phyloP scores from a whole-genome alignment of 2,888 invertebrate genomes.

The Eristalis arbustorum region DNA sequence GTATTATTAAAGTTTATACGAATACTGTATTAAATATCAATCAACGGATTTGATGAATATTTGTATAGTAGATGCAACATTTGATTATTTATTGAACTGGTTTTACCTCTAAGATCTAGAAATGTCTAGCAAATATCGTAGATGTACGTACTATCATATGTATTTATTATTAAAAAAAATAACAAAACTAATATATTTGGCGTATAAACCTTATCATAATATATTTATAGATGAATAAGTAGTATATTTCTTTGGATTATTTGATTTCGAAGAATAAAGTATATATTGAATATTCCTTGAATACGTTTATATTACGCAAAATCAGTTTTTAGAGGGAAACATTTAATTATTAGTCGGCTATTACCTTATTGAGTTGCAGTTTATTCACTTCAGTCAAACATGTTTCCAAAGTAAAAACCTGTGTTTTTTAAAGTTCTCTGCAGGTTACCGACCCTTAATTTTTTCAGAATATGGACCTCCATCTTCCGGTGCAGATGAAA shows the following conservation, averaged over 20 bases:
- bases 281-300: background rate
- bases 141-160: constrained; percentile 9
- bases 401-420: no score
- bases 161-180: constrained; percentile 10
- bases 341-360: no score
- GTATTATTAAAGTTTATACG: background rate
- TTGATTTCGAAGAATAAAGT: background rate
- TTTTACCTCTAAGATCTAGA: constrained; percentile 7
- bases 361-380: no score
- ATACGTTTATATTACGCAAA: no score
- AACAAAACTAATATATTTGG: constrained; percentile 9
- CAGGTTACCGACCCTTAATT: no score
- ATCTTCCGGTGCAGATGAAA: no score
- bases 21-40: background rate
- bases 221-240: background rate
- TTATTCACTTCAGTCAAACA: no score
- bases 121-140: constrained; percentile 12
- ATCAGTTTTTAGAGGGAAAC: no score
- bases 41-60: background rate
- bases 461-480: no score
- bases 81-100: constrained; percentile 18
- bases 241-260: background rate
- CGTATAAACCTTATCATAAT: constrained; percentile 4
- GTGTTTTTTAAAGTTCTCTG: no score
- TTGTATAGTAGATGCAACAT: constrained; percentile 1